Evolutionary conservation across 2,113 vertebrate genomes (phyloP).

Genomic region (Pelecanus crispus): DNA sequence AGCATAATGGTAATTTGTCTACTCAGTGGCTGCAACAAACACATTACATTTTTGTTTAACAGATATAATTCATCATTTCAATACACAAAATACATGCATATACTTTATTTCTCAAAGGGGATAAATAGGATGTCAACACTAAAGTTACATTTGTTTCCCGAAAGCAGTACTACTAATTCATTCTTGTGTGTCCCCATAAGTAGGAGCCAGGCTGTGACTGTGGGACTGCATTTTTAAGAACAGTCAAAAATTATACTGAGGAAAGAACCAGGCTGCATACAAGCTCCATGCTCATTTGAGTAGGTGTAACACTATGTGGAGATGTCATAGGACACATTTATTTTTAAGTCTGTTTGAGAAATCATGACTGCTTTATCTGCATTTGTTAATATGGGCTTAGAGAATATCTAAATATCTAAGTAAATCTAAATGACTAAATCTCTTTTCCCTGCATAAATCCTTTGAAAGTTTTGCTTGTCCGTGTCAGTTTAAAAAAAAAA

Average conservation of each 20-base stretch:
- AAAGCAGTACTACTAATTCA: constrained; percentile 2
- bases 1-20: constrained; percentile 58
- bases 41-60: constrained; percentile 45
- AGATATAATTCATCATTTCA: constrained; percentile 56
- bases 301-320: background rate
- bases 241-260: background rate
- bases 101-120: constrained; percentile 38
- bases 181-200: background rate
- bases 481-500: background rate
- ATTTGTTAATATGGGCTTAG: background rate
- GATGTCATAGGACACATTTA: background rate
- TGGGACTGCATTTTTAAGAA: background rate
- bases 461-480: background rate
- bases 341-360: background rate
- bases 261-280: background rate
- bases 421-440: background rate
- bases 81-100: constrained; percentile 9
- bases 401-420: background rate
- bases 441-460: background rate
- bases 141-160: constrained; percentile 6
- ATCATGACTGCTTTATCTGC: background rate
- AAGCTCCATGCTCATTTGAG: background rate
- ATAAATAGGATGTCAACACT: constrained; percentile 25
- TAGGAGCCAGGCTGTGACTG: background rate
- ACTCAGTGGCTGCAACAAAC: constrained; percentile 41